phyloP scores from a whole-genome alignment of 2,797 vertebrate species.

The Cryptoprocta ferox region DNA sequence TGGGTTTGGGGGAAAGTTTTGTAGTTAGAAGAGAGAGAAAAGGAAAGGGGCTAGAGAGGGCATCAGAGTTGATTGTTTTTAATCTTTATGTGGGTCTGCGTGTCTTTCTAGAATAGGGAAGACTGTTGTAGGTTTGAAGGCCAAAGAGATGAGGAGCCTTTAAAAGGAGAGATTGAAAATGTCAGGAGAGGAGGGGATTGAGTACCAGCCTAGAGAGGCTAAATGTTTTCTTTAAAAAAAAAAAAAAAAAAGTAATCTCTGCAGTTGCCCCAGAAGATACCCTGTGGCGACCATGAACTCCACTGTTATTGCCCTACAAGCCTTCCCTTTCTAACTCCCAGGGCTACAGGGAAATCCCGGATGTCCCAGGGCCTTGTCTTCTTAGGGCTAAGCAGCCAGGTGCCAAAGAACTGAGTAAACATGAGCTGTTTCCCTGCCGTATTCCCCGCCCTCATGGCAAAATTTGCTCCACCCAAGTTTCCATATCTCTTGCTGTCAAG shows the following conservation, averaged over 20 bases:
- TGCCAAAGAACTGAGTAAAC: constrained; percentile 39
- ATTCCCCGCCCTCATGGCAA: not conserved
- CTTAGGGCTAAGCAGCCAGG: not conserved
- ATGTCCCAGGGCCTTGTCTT: not conserved
- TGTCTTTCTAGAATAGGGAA: constrained; percentile 48
- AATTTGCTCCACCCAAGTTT: not conserved
- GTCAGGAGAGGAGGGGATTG: not conserved
- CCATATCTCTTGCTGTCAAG: constrained; percentile 48
- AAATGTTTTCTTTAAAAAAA: not conserved
- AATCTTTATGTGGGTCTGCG: not conserved
- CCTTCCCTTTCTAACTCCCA: not conserved
- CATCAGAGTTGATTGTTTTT: not conserved
- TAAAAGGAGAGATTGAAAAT: not conserved
- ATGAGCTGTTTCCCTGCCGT: not conserved
- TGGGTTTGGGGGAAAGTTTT: not conserved
- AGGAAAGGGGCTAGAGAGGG: not conserved
- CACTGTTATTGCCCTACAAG: not conserved
- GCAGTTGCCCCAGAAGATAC: not conserved
- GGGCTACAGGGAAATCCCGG: constrained; percentile 23
- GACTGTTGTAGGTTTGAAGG: not conserved
- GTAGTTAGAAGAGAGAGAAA: not conserved
- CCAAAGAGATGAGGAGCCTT: not conserved
- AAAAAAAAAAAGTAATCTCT: not conserved
- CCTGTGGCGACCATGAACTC: not conserved
- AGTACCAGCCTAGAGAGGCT: not conserved